Base-by-base conservation (phyloP, 2,888 invertebrate genomes). In the Coronaproctus castanopsis region DNA sequence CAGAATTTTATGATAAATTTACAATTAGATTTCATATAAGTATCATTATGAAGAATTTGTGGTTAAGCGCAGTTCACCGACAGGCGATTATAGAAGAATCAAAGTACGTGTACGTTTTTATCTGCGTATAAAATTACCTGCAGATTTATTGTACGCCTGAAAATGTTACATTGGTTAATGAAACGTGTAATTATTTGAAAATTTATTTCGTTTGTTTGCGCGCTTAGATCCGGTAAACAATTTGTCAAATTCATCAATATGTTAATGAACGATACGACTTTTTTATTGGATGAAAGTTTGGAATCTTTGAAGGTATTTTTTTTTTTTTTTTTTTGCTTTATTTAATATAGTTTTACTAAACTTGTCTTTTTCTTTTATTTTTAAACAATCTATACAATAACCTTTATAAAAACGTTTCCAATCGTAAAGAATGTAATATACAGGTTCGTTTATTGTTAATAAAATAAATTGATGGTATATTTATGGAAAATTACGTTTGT, bases 1-100 rank as follows among this genome's bases (percentile, higher is more conserved):
- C 91, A 48, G 98, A 98, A 75, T 98, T 98, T 75, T 98, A 96
- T 70, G 97, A 97, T 74, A 98, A 98, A 75, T 98, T 98, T 74
- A 91, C 92, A 14, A 97, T 98, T 67, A 81, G 98, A 61, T 95
- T 95, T 76, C 95, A 96, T 71, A 95, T 98, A 71, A 95, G 95
- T 73, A 82, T 96, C 70, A 91, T 97, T 68, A 80, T 98, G 67
- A 95, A 95, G 73, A 83, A 85, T 57, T 86, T 98, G 84, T 97
- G 97, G 96, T 84, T 85, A 62, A 85, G 87, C 68, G 84, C 87
- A 18, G 79, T 87, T 53, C 96, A 97, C 69, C 79, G 84, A 62
- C 77, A 84, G 71, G 85, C 88, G 21, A 83, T 97, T 66, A 83
- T 95, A 63, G 85, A 86, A 65, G 93, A 95, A 73, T 95, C 96